Evolutionary conservation across 2,113 vertebrate species (phyloP).

Genomic region (Aegotheles bennettii): DNA sequence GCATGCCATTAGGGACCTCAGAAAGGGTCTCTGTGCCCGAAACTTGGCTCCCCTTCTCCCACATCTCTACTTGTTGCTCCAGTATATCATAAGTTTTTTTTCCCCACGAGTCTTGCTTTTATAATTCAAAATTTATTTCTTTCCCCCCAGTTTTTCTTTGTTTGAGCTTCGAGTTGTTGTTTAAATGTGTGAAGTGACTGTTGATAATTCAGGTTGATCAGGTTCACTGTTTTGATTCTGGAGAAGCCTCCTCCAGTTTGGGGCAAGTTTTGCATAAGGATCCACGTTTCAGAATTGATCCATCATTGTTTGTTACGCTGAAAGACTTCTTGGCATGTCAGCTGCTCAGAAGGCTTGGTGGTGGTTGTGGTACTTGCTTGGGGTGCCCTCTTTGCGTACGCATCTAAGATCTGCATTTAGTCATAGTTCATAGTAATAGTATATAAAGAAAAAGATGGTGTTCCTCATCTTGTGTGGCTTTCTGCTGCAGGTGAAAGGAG

Average conservation of each 20-base stretch:
- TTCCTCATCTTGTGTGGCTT: not conserved
- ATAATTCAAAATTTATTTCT: not conserved
- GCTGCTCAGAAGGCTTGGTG: not conserved
- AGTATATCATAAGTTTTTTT: not conserved
- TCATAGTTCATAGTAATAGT: not conserved
- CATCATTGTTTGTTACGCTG: not conserved
- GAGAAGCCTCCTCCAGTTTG: not conserved
- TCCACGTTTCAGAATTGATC: not conserved
- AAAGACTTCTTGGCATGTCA: not conserved
- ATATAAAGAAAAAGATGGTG: not conserved
- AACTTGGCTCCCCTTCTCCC: not conserved
- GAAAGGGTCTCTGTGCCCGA: not conserved
- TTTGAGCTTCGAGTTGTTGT: not conserved
- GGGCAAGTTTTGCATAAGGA: not conserved
- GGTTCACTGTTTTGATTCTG: not conserved
- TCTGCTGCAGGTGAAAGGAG: not conserved
- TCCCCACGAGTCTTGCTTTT: not conserved
- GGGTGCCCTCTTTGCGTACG: not conserved
- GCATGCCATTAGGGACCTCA: not conserved
- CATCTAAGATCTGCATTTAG: not conserved
- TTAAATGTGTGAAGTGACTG: not conserved
- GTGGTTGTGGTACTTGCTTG: not conserved
- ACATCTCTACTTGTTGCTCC: not conserved
- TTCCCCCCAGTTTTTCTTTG: not conserved
- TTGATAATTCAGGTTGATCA: too few relatives aligned